These are phyloP conservation scores for Elanoides forficatus DNA, from an alignment of 2,113 vertebrate species.

Conservation along the genomic window DNA sequence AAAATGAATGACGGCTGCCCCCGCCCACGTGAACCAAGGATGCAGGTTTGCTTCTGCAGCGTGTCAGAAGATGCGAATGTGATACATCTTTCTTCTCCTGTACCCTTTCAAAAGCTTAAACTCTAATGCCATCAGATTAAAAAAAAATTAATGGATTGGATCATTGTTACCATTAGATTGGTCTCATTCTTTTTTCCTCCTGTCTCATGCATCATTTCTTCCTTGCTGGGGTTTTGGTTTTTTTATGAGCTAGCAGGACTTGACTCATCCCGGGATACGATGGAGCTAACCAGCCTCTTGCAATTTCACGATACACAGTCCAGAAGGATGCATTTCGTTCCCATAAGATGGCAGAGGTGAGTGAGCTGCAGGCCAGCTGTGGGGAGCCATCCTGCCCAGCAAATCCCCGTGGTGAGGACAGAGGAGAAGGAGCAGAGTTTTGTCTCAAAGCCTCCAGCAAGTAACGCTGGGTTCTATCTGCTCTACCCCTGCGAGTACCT, in stretches of 20 bases:
- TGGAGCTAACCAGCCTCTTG: not conserved
- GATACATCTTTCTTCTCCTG: not conserved
- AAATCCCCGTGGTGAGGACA: accelerated
- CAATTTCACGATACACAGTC: accelerated
- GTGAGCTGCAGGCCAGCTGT: not conserved
- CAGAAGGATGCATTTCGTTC: not conserved
- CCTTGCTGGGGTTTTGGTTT: not conserved
- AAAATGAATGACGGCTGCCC: not conserved
- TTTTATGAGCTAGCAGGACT: not conserved
- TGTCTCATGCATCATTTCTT: not conserved
- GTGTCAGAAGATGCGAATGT: not conserved
- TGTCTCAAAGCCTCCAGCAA: not conserved
- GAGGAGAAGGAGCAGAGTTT: not conserved
- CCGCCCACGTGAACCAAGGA: accelerated
- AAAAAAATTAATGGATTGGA: not conserved
- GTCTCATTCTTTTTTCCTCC: not conserved
- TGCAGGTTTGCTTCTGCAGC: not conserved
- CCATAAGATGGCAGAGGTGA: not conserved
- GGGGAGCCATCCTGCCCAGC: not conserved
- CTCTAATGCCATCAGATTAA: not conserved
- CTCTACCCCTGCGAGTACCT: not conserved
- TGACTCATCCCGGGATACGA: accelerated
- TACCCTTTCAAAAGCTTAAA: not conserved
- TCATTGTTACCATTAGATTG: not conserved
- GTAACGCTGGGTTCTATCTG: accelerated